These are phyloP conservation scores for Bufotes viridis DNA, from an alignment of 2,797 vertebrate species.

Conservation along the genomic window DNA sequence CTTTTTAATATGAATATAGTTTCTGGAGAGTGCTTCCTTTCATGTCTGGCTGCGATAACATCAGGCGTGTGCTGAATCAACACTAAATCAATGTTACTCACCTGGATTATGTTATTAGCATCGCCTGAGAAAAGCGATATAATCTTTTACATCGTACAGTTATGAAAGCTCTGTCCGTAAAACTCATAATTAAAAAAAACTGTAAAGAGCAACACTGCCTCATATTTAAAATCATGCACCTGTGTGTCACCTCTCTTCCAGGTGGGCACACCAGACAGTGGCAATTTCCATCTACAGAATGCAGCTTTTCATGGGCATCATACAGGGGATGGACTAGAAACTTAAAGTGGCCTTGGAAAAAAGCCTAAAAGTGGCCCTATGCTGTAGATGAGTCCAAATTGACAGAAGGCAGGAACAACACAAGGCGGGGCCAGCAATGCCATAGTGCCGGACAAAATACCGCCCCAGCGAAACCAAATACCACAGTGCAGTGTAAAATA, in stretches of 20 bases:
- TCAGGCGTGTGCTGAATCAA: conserved; percentile 18
- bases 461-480: no score
- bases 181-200: not conserved
- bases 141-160: not conserved
- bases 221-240: not conserved
- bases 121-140: not conserved
- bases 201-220: not conserved
- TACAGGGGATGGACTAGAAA: no score
- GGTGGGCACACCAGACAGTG: no score
- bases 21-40: conserved; percentile 18
- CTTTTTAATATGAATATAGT: conserved; percentile 11
- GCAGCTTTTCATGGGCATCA: no score
- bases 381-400: no score
- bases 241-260: not conserved
- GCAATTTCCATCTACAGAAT: no score
- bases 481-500: no score
- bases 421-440: no score
- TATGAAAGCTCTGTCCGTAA: not conserved
- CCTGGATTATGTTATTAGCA: not conserved
- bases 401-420: no score
- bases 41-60: conserved; percentile 16
- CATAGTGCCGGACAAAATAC: no score
- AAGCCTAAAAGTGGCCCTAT: no score
- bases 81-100: conserved; percentile 21
- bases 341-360: no score